Evolutionary conservation across 2,888 invertebrate genomes (phyloP).

Genomic region (Tridacna gigas): DNA sequence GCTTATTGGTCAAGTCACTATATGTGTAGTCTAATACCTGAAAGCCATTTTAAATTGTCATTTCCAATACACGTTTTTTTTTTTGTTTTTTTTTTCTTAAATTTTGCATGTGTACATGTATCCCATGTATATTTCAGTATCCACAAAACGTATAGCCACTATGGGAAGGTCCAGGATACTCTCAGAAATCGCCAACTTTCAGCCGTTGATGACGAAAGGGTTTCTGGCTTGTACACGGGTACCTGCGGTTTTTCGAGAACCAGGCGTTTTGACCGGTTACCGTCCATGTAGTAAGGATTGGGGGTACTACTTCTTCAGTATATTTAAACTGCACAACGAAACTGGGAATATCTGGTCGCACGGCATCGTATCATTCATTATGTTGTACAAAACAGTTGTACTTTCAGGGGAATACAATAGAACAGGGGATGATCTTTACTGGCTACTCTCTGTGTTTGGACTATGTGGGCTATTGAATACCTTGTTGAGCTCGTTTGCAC

Average conservation of each 20-base stretch:
- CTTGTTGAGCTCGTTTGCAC: conserved; percentile 69
- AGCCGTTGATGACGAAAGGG: background rate
- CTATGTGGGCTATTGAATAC: conserved; percentile 61
- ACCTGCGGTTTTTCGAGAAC: conserved; percentile 66
- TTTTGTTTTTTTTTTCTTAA: no score
- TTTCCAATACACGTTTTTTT: no score
- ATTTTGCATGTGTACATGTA: no score
- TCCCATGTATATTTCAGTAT: no score
- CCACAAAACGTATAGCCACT: no score
- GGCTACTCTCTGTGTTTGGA: conserved; percentile 66
- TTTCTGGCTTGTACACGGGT: conserved; percentile 17
- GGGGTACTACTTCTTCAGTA: conserved; percentile 72
- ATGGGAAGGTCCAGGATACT: conserved; percentile 13
- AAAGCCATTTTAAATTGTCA: no score
- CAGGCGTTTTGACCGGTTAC: conserved; percentile 72
- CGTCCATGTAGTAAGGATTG: conserved; percentile 63
- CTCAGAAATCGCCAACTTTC: background rate
- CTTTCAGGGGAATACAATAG: background rate
- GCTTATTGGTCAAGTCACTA: no score
- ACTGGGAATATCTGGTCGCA: conserved; percentile 79
- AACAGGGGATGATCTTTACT: conserved; percentile 33
- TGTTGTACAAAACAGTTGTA: conserved; percentile 46
- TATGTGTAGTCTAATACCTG: no score
- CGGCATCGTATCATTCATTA: conserved; percentile 65
- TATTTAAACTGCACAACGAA: conserved; percentile 77